Conservation (phyloP, 2,113 vertebrate genomes). For the Gnathonemus longibarbis region DNA sequence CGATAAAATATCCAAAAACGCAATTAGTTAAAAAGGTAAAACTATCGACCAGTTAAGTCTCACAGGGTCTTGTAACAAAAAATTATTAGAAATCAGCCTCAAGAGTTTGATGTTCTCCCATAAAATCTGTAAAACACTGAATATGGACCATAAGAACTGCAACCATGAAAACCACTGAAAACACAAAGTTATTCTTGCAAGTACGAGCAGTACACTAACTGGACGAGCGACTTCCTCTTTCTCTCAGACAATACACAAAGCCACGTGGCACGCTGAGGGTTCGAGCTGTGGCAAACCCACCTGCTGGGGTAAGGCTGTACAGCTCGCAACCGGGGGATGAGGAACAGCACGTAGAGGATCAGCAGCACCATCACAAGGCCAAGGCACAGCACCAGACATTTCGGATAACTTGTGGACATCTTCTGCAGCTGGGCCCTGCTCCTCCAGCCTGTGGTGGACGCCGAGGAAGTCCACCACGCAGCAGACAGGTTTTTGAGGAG, state of each 20-base stretch:
- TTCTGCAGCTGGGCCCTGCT: not conserved
- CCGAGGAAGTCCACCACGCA: not conserved
- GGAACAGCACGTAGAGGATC: constrained; percentile 37
- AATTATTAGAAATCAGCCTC: not conserved
- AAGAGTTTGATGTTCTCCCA: not conserved
- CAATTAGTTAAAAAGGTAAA: not conserved
- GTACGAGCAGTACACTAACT: not conserved
- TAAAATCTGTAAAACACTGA: not conserved
- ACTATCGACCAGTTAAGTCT: not conserved
- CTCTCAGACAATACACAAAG: not conserved
- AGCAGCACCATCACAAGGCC: constrained; percentile 29
- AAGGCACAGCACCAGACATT: constrained; percentile 26
- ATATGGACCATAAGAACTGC: not conserved
- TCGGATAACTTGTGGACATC: constrained; percentile 21
- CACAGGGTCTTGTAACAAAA: not conserved
- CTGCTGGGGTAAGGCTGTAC: not conserved
- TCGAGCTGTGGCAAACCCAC: not conserved
- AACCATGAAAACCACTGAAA: not conserved
- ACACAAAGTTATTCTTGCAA: not conserved
- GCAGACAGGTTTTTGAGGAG: not conserved
- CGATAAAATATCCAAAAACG: not conserved
- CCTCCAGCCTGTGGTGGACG: not conserved
- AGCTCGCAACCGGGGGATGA: not conserved
- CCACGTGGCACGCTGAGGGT: not conserved
- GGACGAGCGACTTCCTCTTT: not conserved